Percentiles rank a stretch among this genome's conserved stretches.
phyloP scores from a whole-genome alignment of 2,888 invertebrate species.

The Ceraclea dissimilis region DNA sequence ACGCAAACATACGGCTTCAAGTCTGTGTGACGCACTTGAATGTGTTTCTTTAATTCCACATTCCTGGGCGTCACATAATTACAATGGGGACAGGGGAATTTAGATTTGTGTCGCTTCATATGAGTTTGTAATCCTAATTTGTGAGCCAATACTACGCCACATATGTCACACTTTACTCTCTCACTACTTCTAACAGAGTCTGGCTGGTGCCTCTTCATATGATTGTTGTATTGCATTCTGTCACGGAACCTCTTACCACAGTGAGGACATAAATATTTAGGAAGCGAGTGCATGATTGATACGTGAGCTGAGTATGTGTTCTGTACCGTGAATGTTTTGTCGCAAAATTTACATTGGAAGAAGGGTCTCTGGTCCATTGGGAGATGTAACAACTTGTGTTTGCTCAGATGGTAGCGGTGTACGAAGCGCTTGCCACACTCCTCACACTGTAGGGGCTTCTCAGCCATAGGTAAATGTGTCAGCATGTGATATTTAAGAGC shows the following conservation, averaged over 20 bases:
- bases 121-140: constrained; percentile 5
- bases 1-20: constrained; percentile 20
- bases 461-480: not conserved
- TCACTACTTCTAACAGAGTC: not conserved
- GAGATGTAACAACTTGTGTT: constrained; percentile 11
- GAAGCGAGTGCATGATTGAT: constrained; percentile 2
- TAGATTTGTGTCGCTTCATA: constrained; percentile 10
- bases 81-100: constrained; percentile 11
- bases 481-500: not conserved
- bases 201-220: constrained; percentile 14
- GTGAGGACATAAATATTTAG: constrained; percentile 27
- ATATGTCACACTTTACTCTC: constrained; percentile 7
- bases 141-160: constrained; percentile 8
- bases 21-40: constrained; percentile 17
- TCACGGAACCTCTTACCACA: constrained; percentile 26
- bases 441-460: not conserved
- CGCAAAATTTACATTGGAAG: constrained; percentile 9
- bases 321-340: constrained; percentile 5
- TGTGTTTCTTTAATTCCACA: constrained; percentile 12
- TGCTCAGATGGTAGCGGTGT: not conserved
- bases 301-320: constrained; percentile 5
- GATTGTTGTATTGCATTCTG: constrained; percentile 6
- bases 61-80: constrained; percentile 11
- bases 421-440: constrained; percentile 2
- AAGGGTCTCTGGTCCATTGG: constrained; percentile 10